Conservation (phyloP, 1,140 invertebrate genomes). For the Heliconius himera region DNA sequence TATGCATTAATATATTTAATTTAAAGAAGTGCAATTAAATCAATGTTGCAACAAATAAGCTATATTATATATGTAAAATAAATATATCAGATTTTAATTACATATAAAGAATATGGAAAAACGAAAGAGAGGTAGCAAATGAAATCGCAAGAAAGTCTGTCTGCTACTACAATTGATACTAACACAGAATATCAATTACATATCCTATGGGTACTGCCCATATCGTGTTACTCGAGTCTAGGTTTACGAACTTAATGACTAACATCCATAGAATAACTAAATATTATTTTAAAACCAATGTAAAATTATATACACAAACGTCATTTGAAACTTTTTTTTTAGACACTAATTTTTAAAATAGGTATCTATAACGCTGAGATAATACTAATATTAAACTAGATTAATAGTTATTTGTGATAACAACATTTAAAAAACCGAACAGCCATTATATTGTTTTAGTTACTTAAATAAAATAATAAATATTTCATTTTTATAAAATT, state of each 20-base stretch:
- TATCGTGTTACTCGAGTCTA: conserved; percentile 4
- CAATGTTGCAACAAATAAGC: too few relatives aligned
- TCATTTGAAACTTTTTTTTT: too few relatives aligned
- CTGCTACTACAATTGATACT: conserved; percentile 8
- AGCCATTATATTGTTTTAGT: background rate
- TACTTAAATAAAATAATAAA: background rate
- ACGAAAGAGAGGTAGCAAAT: background rate
- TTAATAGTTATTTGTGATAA: background rate
- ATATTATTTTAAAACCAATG: background rate
- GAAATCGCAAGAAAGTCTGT: conserved; percentile 10
- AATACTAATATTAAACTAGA: background rate
- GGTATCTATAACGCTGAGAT: background rate
- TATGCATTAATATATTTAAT: too few relatives aligned
- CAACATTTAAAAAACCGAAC: background rate
- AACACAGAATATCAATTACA: background rate
- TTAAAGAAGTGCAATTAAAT: too few relatives aligned
- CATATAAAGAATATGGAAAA: background rate
- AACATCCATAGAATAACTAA: background rate
- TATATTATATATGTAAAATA: too few relatives aligned
- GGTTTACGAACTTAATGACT: background rate
- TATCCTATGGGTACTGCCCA: conserved; percentile 5
- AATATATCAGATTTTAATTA: background rate
- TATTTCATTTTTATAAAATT: background rate
- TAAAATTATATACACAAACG: background rate
- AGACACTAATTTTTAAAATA: background rate